A percentile compares a stretch with the other conserved stretches of the same genome.
These are phyloP conservation scores for Clistopyga incitator DNA, from an alignment of 2,888 invertebrate genomes.

Conservation along the genomic window DNA sequence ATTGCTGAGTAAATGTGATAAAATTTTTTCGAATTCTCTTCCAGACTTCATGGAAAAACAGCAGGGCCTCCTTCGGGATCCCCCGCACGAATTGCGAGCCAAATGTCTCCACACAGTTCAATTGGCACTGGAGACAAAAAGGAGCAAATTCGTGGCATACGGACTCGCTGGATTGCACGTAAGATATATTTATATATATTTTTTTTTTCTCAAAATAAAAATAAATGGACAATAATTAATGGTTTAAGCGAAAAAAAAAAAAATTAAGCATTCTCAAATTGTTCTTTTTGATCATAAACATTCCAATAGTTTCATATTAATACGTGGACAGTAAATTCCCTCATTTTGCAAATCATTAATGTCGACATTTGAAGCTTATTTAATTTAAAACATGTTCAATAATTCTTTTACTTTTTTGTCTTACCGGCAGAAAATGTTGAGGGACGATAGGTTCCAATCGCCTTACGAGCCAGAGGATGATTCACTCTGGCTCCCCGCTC, in stretches of 20 bases:
- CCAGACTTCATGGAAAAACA: conserved; percentile 93
- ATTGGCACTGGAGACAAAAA: conserved; percentile 94
- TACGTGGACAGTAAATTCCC: too few species aligned
- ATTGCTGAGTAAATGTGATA: not conserved
- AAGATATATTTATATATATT: conserved; percentile 82
- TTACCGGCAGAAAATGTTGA: conserved; percentile 90
- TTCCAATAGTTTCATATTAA: not conserved
- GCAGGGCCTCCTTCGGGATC: conserved; percentile 91
- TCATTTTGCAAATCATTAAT: not conserved
- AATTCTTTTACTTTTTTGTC: conserved; percentile 7
- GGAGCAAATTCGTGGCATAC: conserved; percentile 92
- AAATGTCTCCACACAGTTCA: conserved; percentile 94
- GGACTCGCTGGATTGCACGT: conserved; percentile 96
- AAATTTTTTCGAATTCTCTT: not conserved
- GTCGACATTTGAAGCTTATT: too few species aligned
- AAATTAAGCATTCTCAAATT: not conserved
- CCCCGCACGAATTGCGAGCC: conserved; percentile 93
- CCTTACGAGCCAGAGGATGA: conserved; percentile 96
- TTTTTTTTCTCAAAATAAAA: not conserved
- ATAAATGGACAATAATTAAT: not conserved
- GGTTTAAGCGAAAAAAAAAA: not conserved
- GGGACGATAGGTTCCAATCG: conserved; percentile 96
- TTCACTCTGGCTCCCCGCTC: conserved; percentile 96
- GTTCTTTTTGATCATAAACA: not conserved
- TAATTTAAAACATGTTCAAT: too few species aligned